Conservation (phyloP, 2,888 invertebrate species). For the Limnephilus auricula region DNA sequence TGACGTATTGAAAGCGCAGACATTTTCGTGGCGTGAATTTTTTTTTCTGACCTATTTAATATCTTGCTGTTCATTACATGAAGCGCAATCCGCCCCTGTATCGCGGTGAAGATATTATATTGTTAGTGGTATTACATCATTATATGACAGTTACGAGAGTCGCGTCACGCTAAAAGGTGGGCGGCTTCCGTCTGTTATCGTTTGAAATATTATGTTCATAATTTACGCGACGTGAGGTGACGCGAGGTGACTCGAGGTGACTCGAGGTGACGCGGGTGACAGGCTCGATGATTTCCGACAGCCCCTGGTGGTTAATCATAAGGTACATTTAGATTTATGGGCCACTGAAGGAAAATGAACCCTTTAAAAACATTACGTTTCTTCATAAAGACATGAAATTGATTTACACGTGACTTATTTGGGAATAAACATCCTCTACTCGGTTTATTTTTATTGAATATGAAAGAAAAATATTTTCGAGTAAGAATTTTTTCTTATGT, state of each 20-base stretch:
- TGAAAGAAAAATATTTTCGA: too few species aligned
- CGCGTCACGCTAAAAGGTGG: constrained; percentile 25
- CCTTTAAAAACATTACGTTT: neutral
- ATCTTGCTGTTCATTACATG: neutral
- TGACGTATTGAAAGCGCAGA: neutral
- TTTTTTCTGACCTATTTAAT: neutral
- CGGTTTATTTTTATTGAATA: too few species aligned
- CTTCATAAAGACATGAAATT: neutral
- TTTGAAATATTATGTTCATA: constrained; percentile 50
- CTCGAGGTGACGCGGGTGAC: neutral
- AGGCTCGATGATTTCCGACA: neutral
- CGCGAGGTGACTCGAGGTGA: neutral
- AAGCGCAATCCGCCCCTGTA: neutral
- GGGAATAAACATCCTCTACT: neutral
- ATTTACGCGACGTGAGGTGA: constrained; percentile 38
- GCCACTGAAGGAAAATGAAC: neutral
- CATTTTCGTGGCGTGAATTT: neutral
- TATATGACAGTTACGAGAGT: constrained; percentile 39
- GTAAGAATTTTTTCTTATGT: too few species aligned
- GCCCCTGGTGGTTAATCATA: neutral
- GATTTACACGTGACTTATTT: neutral
- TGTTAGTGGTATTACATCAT: neutral
- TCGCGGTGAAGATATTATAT: neutral
- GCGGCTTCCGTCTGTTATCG: constrained; percentile 54
- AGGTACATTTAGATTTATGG: neutral